Conservation (phyloP, 2,113 vertebrate species). For the Neofelis nebulosa region DNA sequence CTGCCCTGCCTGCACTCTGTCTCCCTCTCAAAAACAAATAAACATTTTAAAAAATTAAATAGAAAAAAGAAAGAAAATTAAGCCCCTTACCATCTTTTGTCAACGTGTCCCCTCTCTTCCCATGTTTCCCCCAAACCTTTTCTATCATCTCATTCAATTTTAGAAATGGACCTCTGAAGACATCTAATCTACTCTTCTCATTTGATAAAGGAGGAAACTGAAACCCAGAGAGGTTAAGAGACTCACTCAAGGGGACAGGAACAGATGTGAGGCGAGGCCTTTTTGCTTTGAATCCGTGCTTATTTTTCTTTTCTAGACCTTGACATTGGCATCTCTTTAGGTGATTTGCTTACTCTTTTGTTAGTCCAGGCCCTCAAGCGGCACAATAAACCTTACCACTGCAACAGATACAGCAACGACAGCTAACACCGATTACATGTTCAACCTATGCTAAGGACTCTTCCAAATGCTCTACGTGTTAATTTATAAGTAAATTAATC, state of each 20-base stretch:
- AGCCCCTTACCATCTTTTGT: slow-evolving; percentile 24
- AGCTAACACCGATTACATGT: not conserved
- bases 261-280: not conserved
- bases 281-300: not conserved
- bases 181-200: not conserved
- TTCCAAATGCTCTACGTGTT: slow-evolving; percentile 1
- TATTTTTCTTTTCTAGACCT: slow-evolving; percentile 42
- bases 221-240: not conserved
- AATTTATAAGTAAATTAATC: slow-evolving; percentile 30
- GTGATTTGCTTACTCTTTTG: not conserved
- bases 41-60: no score
- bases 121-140: not conserved
- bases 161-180: not conserved
- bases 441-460: not conserved
- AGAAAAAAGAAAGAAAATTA: slow-evolving; percentile 32
- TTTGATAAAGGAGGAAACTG: slow-evolving; percentile 39
- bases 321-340: not conserved
- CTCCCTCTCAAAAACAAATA: no score
- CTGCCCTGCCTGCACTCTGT: no score
- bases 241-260: not conserved
- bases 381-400: not conserved
- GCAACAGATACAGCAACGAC: not conserved
- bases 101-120: slow-evolving; percentile 23
- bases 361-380: not conserved
- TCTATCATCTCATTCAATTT: slow-evolving; percentile 10